Base-by-base conservation (phyloP, 2,888 invertebrate species). In the Hemithea aestivaria region DNA sequence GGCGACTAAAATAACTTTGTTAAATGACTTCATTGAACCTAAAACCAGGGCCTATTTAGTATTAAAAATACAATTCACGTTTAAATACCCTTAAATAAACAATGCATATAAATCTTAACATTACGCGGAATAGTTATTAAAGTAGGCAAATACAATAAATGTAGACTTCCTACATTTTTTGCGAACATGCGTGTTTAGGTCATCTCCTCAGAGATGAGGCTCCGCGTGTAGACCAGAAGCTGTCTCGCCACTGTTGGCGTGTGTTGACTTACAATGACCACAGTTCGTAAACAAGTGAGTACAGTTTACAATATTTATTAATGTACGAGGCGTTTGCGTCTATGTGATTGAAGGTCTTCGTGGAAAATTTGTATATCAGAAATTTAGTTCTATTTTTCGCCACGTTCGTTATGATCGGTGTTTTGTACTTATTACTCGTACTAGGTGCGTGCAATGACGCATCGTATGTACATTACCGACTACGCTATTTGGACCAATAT, bases 401-500 rank as follows among this genome's bases (percentile, higher is more conserved):
- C n/a, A n/a, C n/a, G n/a, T n/a, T n/a, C n/a, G n/a, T n/a, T n/a
- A n/a, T n/a, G n/a, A n/a, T n/a, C n/a, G 16, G 16, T 16, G 5
- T 16, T 16, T 16, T 16, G 16, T n/a, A n/a, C n/a, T n/a, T n/a
- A 16, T 16, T 16, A 16, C 16, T 2, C 5, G 27, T 28, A 33
- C 40, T 39, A 10, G n/a, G n/a, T n/a, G n/a, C n/a, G n/a, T 38
- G 40, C 24, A 21, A 34, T 40, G 40, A 37, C 35, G 32, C 32
- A 35, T 10, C 34, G 9, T 20, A 25, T n/a, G 24, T 16, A 33
- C 41, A 33, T 22, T 29, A 26, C 29, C 28, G 25, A 29, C 9
- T 51, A 48, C 54, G 50, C 37, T 58, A 53, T 59, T 45, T 56
- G 45, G 61, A 58, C 56, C 62, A 59, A 59, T 51, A 59, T 62